phyloP scores from a whole-genome alignment of 2,113 vertebrate species.

The Motacilla tschutschensis region DNA sequence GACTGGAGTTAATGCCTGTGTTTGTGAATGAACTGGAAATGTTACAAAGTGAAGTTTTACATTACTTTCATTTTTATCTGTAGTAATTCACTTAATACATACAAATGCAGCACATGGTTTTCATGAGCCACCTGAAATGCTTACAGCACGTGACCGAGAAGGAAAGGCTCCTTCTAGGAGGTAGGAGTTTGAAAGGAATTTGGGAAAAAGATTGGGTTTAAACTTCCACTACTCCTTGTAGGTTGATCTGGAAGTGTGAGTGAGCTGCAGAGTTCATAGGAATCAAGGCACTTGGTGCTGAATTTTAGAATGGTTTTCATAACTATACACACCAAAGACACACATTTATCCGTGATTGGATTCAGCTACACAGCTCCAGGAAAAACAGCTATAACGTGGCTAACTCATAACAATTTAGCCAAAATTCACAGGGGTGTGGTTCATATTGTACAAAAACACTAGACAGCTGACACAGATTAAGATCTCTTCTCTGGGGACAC shows the following conservation, averaged over 20 bases:
- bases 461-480: background rate
- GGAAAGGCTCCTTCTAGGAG: background rate
- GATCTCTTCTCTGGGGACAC: background rate
- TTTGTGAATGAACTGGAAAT: conserved; percentile 34
- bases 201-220: background rate
- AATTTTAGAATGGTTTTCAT: background rate
- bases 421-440: conserved; percentile 33
- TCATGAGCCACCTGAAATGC: background rate
- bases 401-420: conserved; percentile 51
- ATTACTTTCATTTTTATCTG: conserved; percentile 3
- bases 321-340: background rate
- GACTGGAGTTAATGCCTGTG: background rate
- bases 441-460: conserved; percentile 16
- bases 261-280: background rate
- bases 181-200: background rate
- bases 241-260: background rate
- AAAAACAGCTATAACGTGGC: background rate
- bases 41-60: conserved; percentile 11
- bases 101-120: background rate
- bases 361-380: conserved; percentile 13
- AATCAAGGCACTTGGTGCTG: background rate
- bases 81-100: background rate
- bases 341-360: background rate
- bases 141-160: background rate
- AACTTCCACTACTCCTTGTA: background rate